Base-by-base conservation (phyloP, 2,797 vertebrate species). In the Decapterus maruadsi region DNA sequence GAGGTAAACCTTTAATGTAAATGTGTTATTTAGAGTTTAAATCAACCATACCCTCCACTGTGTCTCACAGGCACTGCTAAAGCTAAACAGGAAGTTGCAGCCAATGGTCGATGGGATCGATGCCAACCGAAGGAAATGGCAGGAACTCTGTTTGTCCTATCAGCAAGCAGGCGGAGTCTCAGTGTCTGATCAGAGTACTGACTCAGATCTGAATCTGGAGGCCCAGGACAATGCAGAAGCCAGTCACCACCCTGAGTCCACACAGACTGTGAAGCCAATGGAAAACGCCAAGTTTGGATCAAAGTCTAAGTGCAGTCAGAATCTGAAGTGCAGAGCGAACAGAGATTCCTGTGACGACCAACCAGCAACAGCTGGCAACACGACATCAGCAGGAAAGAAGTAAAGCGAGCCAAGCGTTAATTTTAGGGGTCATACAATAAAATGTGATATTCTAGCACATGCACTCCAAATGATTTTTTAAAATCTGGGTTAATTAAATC, bases 71-170 rank as follows among this genome's bases (percentile, higher is more conserved):
- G 83, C 93, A 34, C 83, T 96, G 84, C 84, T 93, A 71, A 94
- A 93, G 72, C 87, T 96, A 42, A 96, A 96, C 88, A 93, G 90
- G 82, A 95, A 95, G 87, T 82, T 96, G 56, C 94, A 95, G 87
- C 95, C 95, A 1, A 95, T 96, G 95, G 82, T 90, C 7, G 93
- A 96, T 51, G 94, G 78, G 65, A 95, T 95, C 38, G 91, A 94
- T 38, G 93, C 92, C 73, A 96, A 96, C 81, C 85, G 94, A 53
- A 89, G 65, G 46, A 95, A 93, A 81, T 96, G 95, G 95, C 92
- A 94, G 89, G 94, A 94, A 81, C 92, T 96, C n/a, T 93, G 89
- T 78, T 89, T 65, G 0, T 93, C 93, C 82, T 83, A 90, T 82
- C 89, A 95, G 80, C 93, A 92, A 60, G 82, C 89, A 48, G 16